Evolutionary conservation across 2,797 vertebrate genomes (phyloP), one percentile per base, ranked within the genome.

Genomic region (Mallotus villosus): DNA sequence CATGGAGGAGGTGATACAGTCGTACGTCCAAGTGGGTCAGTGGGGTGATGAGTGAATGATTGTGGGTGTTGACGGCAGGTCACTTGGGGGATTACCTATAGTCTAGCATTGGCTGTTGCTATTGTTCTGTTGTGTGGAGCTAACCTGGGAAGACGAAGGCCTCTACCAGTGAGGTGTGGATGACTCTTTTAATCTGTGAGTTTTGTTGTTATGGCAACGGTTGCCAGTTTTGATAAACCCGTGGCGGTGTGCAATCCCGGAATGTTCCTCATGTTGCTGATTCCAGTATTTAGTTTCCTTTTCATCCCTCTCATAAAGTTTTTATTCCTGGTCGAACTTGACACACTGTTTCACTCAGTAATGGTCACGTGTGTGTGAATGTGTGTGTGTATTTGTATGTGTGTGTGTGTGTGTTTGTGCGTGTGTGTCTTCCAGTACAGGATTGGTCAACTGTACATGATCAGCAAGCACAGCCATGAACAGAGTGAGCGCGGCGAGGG

Each of bases 361-460:
- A 60, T 8, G 41, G 12, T 34, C 41, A 46, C 11, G 2, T 12
- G 41, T 41, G 37, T 46, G 41, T 46, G 41, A 14, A 46, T 82
- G 62, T 76, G 68, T 83, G 67, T 82, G 63, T 76, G 67, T 82
- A 67, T 82, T 37, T 63, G 73, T 72, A n/a, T 0, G 76, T 86
- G 68, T 91, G 73, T 46, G 11, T 12, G 5, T 22, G 71, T 68
- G 4, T 77, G 67, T 34, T 22, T 72, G 5, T 75, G 80, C 74
- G 37, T 60, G 74, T 86, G 82, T 87, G 74, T 77, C 83, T 79
- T 93, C 74, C 78, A 99, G 97, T 99, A 99, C 91, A 95, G 92
- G 86, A 96, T 99, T 21, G 97, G 97, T 57, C 97, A 99, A 86
- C 94, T 99, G 85, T 99, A 99, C 75, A 99, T 99, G 97, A 99